Base-by-base conservation (phyloP, 2,888 invertebrate species). In the Ophion slaviceki region DNA sequence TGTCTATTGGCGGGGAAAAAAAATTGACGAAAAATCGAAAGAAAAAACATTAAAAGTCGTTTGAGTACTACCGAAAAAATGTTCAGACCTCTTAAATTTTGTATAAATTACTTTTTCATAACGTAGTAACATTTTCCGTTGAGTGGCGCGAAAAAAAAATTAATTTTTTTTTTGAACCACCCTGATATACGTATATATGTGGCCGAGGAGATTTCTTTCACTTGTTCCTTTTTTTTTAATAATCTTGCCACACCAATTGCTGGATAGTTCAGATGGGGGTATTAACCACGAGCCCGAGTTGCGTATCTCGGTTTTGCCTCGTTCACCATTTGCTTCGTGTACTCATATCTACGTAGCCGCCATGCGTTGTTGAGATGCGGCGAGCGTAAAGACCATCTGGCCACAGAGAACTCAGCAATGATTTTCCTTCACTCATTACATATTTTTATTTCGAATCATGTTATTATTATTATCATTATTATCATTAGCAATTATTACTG, bases 211-310 rank as follows among this genome's bases (percentile, higher is more conserved):
- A 47, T 47, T 47, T 11, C 3, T 47, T 67, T 67, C 36, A 40
- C 64, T 75, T 67, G 78, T 84, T 80, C 80, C 81, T 80, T 83
- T 82, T 84, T 84, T 47, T 45, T 14, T 14, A 8, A 47, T 47
- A 84, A 86, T 86, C 81, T 84, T 47, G 53, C 66, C 57, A 84
- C 84, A 81, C 62, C 86, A 86, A 86, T 86, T 84, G 84, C 76
- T 53, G 76, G 75, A 86, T 84, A 84, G 78, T 76, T 71, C 81
- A 67, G 64, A 78, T 14, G 53, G 11, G 53, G 57, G 76, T 81
- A 82, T 86, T 53, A 53, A 84, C 84, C 70, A 64, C 36, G 78
- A 72, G 77, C 77, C 62, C 81, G 70, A 72, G 77, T 68, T 6
- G n/a, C 14, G 67, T 14, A 36, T 11, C 36, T 32, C 36, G 67